phyloP scores from a whole-genome alignment of 92 coral and sea anemone species.

The Zoanthus solanderi region DNA sequence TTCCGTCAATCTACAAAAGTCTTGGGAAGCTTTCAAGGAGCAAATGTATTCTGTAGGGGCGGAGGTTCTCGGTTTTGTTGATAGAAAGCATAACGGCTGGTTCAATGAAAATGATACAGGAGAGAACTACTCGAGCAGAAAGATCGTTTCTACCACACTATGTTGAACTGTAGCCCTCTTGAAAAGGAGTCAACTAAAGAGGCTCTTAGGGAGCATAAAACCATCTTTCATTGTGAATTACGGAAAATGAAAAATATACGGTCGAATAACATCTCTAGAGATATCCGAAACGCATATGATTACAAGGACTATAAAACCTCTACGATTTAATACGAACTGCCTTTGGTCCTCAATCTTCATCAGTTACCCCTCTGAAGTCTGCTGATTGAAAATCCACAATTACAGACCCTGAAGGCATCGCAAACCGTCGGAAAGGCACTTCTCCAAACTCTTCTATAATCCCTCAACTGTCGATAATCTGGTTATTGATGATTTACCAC shows the following conservation, averaged over 20 bases:
- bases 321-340: not conserved
- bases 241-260: conserved; percentile 4
- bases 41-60: conserved; percentile 4
- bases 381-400: conserved; percentile 1
- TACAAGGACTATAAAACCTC: not conserved
- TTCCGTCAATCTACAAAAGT: not conserved
- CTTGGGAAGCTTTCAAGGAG: not conserved
- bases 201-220: not conserved
- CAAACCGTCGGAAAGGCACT: conserved; percentile 6
- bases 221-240: conserved; percentile 13
- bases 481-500: conserved; percentile 3
- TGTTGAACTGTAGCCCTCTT: not conserved
- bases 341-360: conserved; percentile 11
- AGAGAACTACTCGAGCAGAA: not conserved
- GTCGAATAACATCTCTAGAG: conserved; percentile 11
- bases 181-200: conserved; percentile 13
- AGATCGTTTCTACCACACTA: not conserved
- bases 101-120: not conserved
- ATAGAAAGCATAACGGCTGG: not conserved
- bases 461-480: not conserved
- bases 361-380: conserved; percentile 14
- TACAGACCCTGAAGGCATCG: conserved; percentile 2
- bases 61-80: conserved; percentile 25
- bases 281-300: conserved; percentile 24
- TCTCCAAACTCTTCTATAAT: conserved; percentile 22